Evolutionary conservation across 2,797 vertebrate genomes (phyloP), one percentile per base, ranked within the genome.

Genomic region (Spheniscus humboldti): DNA sequence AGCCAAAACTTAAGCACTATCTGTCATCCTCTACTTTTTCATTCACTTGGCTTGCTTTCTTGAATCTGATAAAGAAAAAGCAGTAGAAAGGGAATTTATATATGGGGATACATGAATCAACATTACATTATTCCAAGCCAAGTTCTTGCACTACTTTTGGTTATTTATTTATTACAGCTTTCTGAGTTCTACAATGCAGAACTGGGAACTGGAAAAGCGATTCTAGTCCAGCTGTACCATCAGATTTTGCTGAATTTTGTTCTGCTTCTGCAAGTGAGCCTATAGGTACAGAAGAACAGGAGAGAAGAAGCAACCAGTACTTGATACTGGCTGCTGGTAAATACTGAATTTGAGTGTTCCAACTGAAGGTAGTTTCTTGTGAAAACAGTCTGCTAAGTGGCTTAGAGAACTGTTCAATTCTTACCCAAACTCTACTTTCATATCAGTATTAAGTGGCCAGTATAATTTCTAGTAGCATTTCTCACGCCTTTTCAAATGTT

Each of bases 31-130:
- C 30, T 35, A 18, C 45, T 76, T 71, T 66, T 88, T 93, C 13
- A 41, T 83, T 91, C 57, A 52, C 47, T 93, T 71, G 81, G 17
- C 62, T 95, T 92, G 19, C 48, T 89, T 96, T 95, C 86, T 88
- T 79, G 66, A 81, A 50, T 87, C 48, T 74, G 71, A 60, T 68
- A 63, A 76, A 81, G 79, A 66, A 74, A 72, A 96, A 75, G 45
- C 1, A 2, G 60, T 82, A 67, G 81, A 91, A 94, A 83, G 50
- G 33, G 39, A 75, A 87, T 96, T 96, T 78, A 56, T 85, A 14
- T n/a, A 1, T 33, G 16, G 30, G 64, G 37, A 62, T 55, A 35
- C 19, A 43, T 45, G 76, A 77, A 78, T 91, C 72, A 90, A 57
- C 35, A 20, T 69, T 43, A 37, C 11, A 4, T 89, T 68, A 17